phyloP scores from a whole-genome alignment of 1,140 invertebrate species.

The Akabosia matsudoensis region DNA sequence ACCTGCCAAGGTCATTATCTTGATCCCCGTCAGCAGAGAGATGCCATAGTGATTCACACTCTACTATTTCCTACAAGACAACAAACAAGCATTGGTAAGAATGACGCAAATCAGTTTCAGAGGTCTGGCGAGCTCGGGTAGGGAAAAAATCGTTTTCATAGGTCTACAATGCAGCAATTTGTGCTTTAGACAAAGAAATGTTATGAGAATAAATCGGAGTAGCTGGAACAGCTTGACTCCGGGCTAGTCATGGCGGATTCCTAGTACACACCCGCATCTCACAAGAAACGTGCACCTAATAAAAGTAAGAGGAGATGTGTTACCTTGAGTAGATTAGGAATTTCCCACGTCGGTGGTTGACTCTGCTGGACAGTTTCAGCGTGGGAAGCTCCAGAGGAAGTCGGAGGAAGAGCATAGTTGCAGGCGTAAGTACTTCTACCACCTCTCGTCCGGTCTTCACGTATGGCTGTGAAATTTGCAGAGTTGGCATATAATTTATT shows the following conservation, averaged over 20 bases:
- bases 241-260: too few species aligned
- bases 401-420: slow-evolving; percentile 76
- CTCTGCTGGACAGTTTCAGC: slow-evolving; percentile 37
- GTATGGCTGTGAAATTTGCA: slow-evolving; percentile 64
- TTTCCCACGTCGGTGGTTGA: slow-evolving; percentile 46
- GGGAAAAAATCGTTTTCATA: too few species aligned
- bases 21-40: slow-evolving; percentile 45
- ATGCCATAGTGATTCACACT: slow-evolving; percentile 46
- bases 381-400: slow-evolving; percentile 42
- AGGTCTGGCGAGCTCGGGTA: too few species aligned
- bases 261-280: too few species aligned
- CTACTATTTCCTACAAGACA: slow-evolving; percentile 45
- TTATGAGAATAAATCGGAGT: too few species aligned
- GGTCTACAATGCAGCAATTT: too few species aligned
- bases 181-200: too few species aligned
- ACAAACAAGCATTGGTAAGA: background rate
- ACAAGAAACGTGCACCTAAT: too few species aligned
- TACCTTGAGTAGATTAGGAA: slow-evolving; percentile 48
- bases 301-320: background rate
- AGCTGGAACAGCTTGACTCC: too few species aligned
- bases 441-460: slow-evolving; percentile 88
- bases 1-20: slow-evolving; percentile 54
- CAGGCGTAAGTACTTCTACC: slow-evolving; percentile 94
- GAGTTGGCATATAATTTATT: slow-evolving; percentile 26
- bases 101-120: background rate